These are phyloP conservation scores for Machimus rusticus DNA, from an alignment of 2,888 invertebrate species.

Conservation along the genomic window DNA sequence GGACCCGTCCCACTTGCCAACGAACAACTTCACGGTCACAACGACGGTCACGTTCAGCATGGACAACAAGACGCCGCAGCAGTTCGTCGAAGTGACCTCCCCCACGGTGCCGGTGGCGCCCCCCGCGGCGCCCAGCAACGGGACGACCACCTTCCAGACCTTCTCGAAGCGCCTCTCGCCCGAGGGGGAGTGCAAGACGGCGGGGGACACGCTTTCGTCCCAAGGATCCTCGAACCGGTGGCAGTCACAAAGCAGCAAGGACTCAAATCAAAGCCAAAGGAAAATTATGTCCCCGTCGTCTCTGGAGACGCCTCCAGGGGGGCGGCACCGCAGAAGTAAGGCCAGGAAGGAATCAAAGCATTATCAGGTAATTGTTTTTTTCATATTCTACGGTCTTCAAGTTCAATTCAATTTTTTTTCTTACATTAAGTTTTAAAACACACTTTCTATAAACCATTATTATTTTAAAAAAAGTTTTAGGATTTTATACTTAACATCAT, in stretches of 20 bases:
- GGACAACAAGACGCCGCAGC: conserved; percentile 54
- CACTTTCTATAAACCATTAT: no score
- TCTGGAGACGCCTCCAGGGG: conserved; percentile 63
- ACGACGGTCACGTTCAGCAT: conserved; percentile 88
- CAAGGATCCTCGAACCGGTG: conserved; percentile 67
- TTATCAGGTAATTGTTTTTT: conserved; percentile 70
- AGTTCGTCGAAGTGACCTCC: conserved; percentile 61
- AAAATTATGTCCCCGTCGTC: conserved; percentile 62
- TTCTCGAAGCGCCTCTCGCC: conserved; percentile 76
- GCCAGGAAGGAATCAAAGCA: conserved; percentile 73
- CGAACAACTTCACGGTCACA: conserved; percentile 81
- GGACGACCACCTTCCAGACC: conserved; percentile 65
- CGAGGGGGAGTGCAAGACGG: conserved; percentile 66
- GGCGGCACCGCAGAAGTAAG: conserved; percentile 65
- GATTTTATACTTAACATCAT: no score
- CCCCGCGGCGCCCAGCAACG: conserved; percentile 47
- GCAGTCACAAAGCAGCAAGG: conserved; percentile 65
- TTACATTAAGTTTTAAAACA: no score
- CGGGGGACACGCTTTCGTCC: conserved; percentile 68
- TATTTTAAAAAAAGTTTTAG: no score
- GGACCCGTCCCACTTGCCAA: conserved; percentile 60
- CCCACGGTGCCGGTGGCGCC: conserved; percentile 53
- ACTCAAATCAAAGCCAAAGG: conserved; percentile 65
- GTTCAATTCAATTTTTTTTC: no score
- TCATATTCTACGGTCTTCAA: no score